Evolutionary conservation across 2,113 vertebrate species (phyloP), one percentile per base, ranked within the genome.

Genomic region (Dicerorhinus sumatrensis): DNA sequence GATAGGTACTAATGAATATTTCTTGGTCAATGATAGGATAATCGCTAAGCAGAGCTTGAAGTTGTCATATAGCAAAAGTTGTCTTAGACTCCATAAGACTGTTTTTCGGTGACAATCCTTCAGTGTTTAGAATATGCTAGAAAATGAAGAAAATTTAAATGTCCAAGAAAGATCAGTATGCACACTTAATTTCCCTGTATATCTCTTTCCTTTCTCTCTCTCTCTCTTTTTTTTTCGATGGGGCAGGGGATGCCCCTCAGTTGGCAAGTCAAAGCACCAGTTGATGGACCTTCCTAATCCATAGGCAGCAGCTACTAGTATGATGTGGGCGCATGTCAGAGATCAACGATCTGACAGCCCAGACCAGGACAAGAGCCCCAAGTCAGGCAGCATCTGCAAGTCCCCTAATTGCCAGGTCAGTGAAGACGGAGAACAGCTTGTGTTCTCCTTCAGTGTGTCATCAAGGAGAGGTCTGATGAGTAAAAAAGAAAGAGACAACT

Each of bases 301-400:
- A 33, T 58, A 89, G 60, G 58, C 17, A 94, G 39, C 6, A 90
- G 12, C 25, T 76, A 31, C 14, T 0, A 3, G 1, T 8, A 27
- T 58, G 77, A 97, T 48, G n/a, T 76, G 81, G 97, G 18, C 95
- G 42, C 92, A 93, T 94, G 51, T 46, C 2, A 9, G 69, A 97
- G 58, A 96, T 92, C 97, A 97, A 86, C 89, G 91, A 97, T 85
- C 70, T 46, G n/a, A 98, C 73, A 95, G 62, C 70, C 86, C 88
- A 81, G 51, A 95, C 87, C 94, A 81, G 72, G 91, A 90, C 82
- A 94, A 72, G 89, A 97, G 79, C 72, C 46, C 86, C 88, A 73
- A 7, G 29, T 82, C 86, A 97, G 83, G 3, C 16, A 97, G 93
- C 29, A 75, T 94, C 67, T 69, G 70, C 16, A 91, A 63, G 84